phyloP scores from a whole-genome alignment of 2,113 vertebrate species.

The Zosterops lateralis region DNA sequence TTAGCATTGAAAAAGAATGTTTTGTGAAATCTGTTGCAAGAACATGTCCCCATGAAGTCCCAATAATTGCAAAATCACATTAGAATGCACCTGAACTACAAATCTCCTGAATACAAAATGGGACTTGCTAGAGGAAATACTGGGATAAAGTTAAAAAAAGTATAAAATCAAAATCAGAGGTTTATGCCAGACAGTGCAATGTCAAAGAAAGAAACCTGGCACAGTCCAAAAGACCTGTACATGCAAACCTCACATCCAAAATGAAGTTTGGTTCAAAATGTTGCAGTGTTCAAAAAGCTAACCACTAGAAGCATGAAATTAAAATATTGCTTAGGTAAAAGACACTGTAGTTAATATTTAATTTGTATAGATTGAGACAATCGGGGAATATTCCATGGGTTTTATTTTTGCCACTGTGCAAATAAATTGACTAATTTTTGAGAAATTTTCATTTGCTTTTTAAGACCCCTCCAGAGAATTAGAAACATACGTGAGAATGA shows the following conservation, averaged over 20 bases:
- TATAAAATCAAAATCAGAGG: background rate
- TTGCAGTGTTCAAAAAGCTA: slow-evolving; percentile 18
- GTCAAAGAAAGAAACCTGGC: background rate
- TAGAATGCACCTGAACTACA: background rate
- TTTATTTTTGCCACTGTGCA: slow-evolving; percentile 63
- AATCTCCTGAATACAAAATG: slow-evolving; percentile 3
- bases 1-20: background rate
- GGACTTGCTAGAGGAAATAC: slow-evolving; percentile 26
- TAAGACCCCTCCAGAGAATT: slow-evolving; percentile 59
- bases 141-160: slow-evolving; percentile 14
- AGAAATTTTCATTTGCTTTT: slow-evolving; percentile 61
- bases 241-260: slow-evolving; percentile 23
- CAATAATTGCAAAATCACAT: background rate
- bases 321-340: slow-evolving; percentile 56
- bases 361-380: slow-evolving; percentile 34
- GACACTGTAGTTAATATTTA: slow-evolving; percentile 57
- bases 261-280: slow-evolving; percentile 47
- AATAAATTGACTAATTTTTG: slow-evolving; percentile 63
- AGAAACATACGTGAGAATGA: slow-evolving; percentile 64
- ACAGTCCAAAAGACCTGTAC: background rate
- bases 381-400: slow-evolving; percentile 22
- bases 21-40: background rate
- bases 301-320: slow-evolving; percentile 10
- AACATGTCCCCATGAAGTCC: background rate
- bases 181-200: background rate